These are phyloP conservation scores for Drosophila dunni DNA, from an alignment of 1,140 invertebrate genomes.

Conservation along the genomic window DNA sequence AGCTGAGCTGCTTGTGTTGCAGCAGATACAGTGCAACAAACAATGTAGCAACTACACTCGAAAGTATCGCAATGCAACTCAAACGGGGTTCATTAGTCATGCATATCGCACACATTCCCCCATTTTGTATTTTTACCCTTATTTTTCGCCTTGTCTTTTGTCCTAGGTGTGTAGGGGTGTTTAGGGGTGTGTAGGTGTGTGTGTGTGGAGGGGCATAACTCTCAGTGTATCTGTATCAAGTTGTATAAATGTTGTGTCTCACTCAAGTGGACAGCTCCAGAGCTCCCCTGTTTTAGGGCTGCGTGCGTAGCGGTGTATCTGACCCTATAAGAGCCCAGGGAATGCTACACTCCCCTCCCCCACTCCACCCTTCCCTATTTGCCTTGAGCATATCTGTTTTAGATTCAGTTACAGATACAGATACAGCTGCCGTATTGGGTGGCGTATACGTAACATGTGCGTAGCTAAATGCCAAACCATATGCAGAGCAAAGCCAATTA, in stretches of 20 bases:
- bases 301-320: constrained; percentile 2
- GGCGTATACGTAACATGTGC: constrained; percentile 26
- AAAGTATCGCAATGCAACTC: constrained; percentile 5
- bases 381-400: not conserved
- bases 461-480: constrained; percentile 72
- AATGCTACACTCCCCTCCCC: not conserved
- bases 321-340: constrained; percentile 2
- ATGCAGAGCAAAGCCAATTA: constrained; percentile 77
- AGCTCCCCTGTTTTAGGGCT: not conserved
- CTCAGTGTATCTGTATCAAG: constrained; percentile 5
- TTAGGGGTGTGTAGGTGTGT: no score
- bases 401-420: not conserved
- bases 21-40: constrained; percentile 7
- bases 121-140: not conserved
- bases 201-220: not conserved
- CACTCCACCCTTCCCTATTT: not conserved
- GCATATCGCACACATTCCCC: not conserved
- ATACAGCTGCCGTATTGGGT: no score
- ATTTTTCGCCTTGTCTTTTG: not conserved
- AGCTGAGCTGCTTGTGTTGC: not conserved
- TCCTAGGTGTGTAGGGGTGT: no score
- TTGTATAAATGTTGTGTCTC: constrained; percentile 2
- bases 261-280: constrained; percentile 14
- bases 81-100: constrained; percentile 16
- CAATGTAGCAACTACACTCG: not conserved